Evolutionary conservation across 1,140 invertebrate species (phyloP).

Genomic region (Drosophila cardini): DNA sequence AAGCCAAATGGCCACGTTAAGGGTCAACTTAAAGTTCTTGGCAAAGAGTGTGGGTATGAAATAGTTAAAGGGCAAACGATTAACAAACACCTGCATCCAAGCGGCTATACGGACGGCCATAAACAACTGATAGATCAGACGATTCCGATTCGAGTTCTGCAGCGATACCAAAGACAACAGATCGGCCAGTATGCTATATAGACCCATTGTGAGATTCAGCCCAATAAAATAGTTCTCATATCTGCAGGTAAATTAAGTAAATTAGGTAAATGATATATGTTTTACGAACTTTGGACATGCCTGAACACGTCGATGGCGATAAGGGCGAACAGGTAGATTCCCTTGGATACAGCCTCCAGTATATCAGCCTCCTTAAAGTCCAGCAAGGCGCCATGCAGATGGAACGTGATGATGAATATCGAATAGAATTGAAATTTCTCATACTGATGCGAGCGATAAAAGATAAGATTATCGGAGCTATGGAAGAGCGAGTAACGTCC

Average conservation of each 20-base stretch:
- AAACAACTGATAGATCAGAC: constrained; percentile 76
- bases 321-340: constrained; percentile 71
- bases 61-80: constrained; percentile 79
- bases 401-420: constrained; percentile 80
- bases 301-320: constrained; percentile 77
- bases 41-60: constrained; percentile 81
- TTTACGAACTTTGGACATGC: constrained; percentile 33
- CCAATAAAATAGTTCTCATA: constrained; percentile 84
- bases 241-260: constrained; percentile 43
- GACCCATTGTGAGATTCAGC: constrained; percentile 73
- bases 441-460: constrained; percentile 78
- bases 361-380: constrained; percentile 81
- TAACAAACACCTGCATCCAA: constrained; percentile 79
- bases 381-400: constrained; percentile 77
- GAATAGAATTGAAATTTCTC: constrained; percentile 83
- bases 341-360: constrained; percentile 75
- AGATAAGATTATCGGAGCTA: constrained; percentile 80
- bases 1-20: constrained; percentile 78
- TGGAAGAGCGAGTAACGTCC: constrained; percentile 79
- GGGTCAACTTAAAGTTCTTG: constrained; percentile 79
- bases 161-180: constrained; percentile 68
- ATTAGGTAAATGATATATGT: background rate
- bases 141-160: constrained; percentile 69
- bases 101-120: constrained; percentile 74
- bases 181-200: constrained; percentile 80